These are phyloP conservation scores for Megatriorchis doriae DNA, from an alignment of 2,113 vertebrate genomes.

Conservation along the genomic window DNA sequence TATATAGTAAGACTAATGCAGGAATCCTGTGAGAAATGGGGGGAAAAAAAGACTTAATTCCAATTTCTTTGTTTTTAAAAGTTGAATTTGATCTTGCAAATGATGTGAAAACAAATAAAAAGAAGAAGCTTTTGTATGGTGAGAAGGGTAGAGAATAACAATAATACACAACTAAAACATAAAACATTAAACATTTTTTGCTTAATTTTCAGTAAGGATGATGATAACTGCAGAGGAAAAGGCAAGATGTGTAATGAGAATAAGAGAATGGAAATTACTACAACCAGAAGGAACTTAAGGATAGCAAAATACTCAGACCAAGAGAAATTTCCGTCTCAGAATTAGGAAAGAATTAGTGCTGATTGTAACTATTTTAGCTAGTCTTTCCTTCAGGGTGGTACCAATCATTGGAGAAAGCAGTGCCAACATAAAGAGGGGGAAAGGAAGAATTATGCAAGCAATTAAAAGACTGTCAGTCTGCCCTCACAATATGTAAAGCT, in stretches of 20 bases:
- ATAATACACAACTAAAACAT: not conserved
- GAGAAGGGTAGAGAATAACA: not conserved
- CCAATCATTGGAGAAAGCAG: not conserved
- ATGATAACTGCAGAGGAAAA: not conserved
- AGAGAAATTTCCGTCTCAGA: not conserved
- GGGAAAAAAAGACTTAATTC: not conserved
- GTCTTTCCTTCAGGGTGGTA: slow-evolving; percentile 8
- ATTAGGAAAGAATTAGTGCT: not conserved
- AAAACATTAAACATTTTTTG: not conserved
- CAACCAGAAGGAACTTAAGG: not conserved
- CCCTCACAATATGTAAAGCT: not conserved
- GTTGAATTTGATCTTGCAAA: not conserved
- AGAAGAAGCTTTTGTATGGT: not conserved
- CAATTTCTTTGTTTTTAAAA: not conserved
- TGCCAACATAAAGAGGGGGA: not conserved
- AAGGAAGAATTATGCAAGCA: not conserved
- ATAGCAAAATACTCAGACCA: not conserved
- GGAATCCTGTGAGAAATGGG: not conserved
- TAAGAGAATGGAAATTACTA: not conserved
- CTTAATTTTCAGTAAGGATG: not conserved
- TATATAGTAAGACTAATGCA: not conserved
- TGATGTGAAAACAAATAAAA: not conserved
- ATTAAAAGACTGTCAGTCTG: not conserved
- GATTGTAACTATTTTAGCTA: not conserved
- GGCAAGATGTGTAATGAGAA: not conserved